phyloP scores from a whole-genome alignment of 2,113 vertebrate genomes.

The Paramormyrops kingsleyae region DNA sequence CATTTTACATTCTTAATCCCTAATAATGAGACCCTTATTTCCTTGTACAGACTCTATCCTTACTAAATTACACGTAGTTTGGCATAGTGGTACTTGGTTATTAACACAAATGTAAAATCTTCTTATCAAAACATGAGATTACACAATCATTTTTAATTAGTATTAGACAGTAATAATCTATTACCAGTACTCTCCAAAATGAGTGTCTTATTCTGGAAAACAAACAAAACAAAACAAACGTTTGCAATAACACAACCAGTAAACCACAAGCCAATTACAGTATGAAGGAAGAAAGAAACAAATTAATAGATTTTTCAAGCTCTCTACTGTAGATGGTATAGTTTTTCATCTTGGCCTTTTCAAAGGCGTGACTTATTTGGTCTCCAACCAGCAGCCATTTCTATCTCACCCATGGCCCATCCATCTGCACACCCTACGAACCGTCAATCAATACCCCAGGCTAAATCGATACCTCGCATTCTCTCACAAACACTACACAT shows the following conservation, averaged over 20 bases:
- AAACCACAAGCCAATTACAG: constrained; percentile 1
- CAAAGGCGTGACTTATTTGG: constrained; percentile 25
- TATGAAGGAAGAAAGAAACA: constrained; percentile 14
- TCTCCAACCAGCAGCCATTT: constrained; percentile 24
- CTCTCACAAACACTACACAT: constrained; percentile 33
- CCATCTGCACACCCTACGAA: constrained; percentile 25
- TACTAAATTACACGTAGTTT: neutral
- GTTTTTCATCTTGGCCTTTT: constrained; percentile 29
- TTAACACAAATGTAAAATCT: neutral
- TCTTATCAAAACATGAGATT: neutral
- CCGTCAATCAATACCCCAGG: constrained; percentile 29
- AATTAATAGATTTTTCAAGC: constrained; percentile 29
- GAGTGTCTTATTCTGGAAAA: neutral
- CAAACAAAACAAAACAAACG: neutral
- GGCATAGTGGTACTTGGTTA: neutral
- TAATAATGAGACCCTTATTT: neutral
- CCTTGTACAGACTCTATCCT: neutral
- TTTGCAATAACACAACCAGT: neutral
- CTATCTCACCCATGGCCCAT: constrained; percentile 26
- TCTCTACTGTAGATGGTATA: constrained; percentile 21
- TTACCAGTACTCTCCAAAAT: neutral
- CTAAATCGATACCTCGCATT: constrained; percentile 35
- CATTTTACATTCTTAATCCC: neutral
- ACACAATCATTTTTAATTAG: neutral
- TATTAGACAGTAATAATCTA: neutral